These are phyloP conservation scores for Takifugu ocellatus DNA, from an alignment of 2,797 vertebrate genomes.

Conservation along the genomic window DNA sequence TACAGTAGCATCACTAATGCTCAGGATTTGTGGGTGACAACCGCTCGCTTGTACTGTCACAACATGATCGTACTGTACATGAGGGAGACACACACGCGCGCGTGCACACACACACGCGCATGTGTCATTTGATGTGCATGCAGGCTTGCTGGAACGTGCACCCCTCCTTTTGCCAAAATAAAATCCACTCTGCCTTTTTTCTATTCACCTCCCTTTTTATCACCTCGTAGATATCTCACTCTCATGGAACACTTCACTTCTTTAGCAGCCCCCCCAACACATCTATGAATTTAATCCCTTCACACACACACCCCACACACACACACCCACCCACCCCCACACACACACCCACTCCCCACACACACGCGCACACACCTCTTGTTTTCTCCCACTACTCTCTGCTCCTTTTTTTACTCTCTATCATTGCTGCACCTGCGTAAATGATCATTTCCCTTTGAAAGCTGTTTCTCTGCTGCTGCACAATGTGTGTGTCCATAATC, in stretches of 20 bases:
- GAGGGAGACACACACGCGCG: conserved; percentile 12
- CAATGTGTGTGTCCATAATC: not conserved
- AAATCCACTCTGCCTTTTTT: conserved; percentile 50
- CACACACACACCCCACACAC: not conserved
- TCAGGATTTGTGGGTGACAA: conserved; percentile 62
- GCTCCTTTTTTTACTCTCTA: conserved; percentile 33
- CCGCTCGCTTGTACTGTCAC: conserved; percentile 55
- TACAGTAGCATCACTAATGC: conserved; percentile 47
- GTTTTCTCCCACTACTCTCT: conserved; percentile 16
- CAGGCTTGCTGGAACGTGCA: conserved; percentile 44
- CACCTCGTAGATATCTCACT: conserved; percentile 35
- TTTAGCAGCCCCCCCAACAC: conserved; percentile 43
- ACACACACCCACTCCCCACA: too few species aligned
- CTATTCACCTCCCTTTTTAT: conserved; percentile 40
- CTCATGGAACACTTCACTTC: conserved; percentile 36
- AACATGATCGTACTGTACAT: conserved; percentile 46
- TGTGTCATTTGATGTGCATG: conserved; percentile 57
- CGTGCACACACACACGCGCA: too few species aligned
- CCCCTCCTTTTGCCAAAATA: conserved; percentile 43
- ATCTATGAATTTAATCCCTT: conserved; percentile 41
- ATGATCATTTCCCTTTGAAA: conserved; percentile 24
- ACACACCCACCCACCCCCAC: not conserved
- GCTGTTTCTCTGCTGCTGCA: not conserved
- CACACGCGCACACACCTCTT: not conserved
- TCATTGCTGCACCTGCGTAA: conserved; percentile 45